Evolutionary conservation across 2,888 invertebrate genomes (phyloP), one percentile per base, ranked within the genome.

Genomic region (Xylota sylvarum): DNA sequence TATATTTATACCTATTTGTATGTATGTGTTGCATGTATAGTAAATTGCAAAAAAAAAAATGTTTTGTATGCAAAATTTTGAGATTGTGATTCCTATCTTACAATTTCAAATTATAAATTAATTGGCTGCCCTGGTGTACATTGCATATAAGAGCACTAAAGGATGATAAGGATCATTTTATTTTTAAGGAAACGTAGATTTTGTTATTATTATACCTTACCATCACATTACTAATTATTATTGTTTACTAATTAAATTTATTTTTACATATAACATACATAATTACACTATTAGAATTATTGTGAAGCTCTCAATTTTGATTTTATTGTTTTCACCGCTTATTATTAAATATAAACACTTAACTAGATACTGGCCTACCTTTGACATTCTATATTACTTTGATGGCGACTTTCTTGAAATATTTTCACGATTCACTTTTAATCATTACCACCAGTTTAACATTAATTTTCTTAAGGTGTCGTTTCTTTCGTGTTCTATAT

Each of bases 321-420:
- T 43, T 23, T 50, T 50, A 50, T 19, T 19, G 32, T 17, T 19
- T 12, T 64, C 40, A 32, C 23, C 56, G 9, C 72, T 23, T 46
- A 27, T 17, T 48, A 7, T 17, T 30, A 60, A 55, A 32, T 27
- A 50, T n/a, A 19, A 46, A 55, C n/a, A 27, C 37, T 14, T 65
- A 46, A 14, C 2, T 23, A 23, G 4, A 12, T 52, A 19, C 3
- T 19, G 64, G 27, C 80, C 69, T 84, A 85, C 84, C 84, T 85
- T 85, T 56, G 84, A 85, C 84, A 85, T 85, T 80, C 69, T 85
- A 46, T 70, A 65, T 64, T 50, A 80, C 55, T 84, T 84, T 56
- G 79, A 58, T 85, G 80, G 70, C 64, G 19, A 55, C 46, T 48
- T 76, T 56, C 46, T 43, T n/a, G 35, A 58, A 67, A 74, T 60